These are phyloP conservation scores for Dryas iulia DNA, from an alignment of 1,140 invertebrate genomes.

Conservation along the genomic window DNA sequence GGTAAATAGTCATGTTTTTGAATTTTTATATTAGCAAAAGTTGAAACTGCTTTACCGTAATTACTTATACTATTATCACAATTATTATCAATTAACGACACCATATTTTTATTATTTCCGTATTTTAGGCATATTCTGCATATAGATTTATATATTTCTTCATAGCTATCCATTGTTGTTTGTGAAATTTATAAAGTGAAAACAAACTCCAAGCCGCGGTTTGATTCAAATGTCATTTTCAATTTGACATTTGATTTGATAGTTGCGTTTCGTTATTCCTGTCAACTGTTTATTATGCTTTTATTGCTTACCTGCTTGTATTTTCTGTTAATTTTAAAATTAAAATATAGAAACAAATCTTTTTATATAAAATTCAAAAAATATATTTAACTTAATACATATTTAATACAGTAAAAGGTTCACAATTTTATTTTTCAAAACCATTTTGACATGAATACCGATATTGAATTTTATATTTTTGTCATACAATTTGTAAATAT, in stretches of 20 bases:
- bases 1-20: constrained; percentile 53
- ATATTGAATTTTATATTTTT: no score
- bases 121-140: constrained; percentile 61
- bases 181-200: neutral
- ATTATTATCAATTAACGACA: constrained; percentile 52
- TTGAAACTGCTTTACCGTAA: constrained; percentile 51
- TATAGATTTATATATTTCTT: constrained; percentile 48
- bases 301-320: no score
- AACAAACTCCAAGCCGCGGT: neutral
- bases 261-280: neutral
- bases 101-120: constrained; percentile 49
- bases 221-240: neutral
- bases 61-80: constrained; percentile 43
- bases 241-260: neutral
- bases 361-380: no score
- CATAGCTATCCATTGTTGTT: constrained; percentile 35
- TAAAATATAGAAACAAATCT: no score
- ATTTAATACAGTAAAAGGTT: no score
- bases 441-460: no score
- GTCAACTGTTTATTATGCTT: neutral
- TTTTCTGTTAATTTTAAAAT: no score
- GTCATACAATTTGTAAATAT: no score
- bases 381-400: no score
- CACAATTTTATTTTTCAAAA: no score
- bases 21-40: constrained; percentile 52